Conservation (phyloP, 1,140 invertebrate species). For the Lasioglossum baleicum region DNA sequence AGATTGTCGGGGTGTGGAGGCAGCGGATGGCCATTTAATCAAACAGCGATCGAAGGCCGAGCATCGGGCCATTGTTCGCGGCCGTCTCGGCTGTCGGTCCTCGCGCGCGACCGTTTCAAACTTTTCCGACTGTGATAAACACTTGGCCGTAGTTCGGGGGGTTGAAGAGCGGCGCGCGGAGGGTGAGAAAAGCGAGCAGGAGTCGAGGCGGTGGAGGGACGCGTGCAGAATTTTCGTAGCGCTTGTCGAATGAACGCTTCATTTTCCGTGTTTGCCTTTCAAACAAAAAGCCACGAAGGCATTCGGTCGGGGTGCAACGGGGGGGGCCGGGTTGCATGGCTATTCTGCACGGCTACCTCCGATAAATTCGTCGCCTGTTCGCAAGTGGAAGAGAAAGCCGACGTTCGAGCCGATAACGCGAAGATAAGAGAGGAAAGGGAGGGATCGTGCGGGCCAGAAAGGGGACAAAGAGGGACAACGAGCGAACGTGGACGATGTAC, state of each 20-base stretch:
- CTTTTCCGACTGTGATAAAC: not conserved
- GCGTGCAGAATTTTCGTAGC: not conserved
- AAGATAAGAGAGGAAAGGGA: slow-evolving; percentile 18
- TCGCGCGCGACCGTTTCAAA: not conserved
- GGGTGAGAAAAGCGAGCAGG: not conserved
- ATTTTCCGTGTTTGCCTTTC: slow-evolving; percentile 36
- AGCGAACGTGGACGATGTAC: slow-evolving; percentile 1
- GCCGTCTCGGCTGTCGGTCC: not conserved
- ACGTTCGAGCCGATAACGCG: slow-evolving; percentile 23
- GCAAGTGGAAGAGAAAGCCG: slow-evolving; percentile 11
- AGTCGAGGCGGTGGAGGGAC: not conserved
- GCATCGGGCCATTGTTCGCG: not conserved
- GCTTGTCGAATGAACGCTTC: slow-evolving; percentile 17
- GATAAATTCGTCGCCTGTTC: slow-evolving; percentile 62
- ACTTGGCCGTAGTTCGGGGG: not conserved
- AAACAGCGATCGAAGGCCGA: not conserved
- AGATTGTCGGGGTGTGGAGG: too few species aligned
- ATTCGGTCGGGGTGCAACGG: not conserved
- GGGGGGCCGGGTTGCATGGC: slow-evolving; percentile 15
- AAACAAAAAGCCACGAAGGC: slow-evolving; percentile 29
- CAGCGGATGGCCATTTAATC: not conserved
- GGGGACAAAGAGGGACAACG: not conserved
- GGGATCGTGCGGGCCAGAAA: not conserved
- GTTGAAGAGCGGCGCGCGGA: not conserved
- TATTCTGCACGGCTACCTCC: slow-evolving; percentile 61